Percentiles rank a stretch among this genome's conserved stretches.
Evolutionary conservation across 2,797 vertebrate species (phyloP).

Genomic region (Orestias chungarensis): DNA sequence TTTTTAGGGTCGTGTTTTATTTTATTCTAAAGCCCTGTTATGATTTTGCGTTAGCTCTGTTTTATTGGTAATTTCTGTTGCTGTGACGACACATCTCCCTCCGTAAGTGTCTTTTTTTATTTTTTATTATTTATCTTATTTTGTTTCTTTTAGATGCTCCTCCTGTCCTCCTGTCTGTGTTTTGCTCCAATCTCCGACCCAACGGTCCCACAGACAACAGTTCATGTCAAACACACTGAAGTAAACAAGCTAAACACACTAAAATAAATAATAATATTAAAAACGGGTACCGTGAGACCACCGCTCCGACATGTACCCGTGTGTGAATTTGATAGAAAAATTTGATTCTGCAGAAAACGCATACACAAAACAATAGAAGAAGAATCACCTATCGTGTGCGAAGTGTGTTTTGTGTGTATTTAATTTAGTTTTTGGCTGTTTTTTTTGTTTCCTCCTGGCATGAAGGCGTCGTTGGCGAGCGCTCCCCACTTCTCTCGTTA

Average conservation of each 20-base stretch:
- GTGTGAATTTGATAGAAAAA: too few relatives aligned
- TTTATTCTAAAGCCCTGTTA: conserved; percentile 58
- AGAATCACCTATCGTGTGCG: conserved; percentile 63
- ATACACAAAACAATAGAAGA: neutral
- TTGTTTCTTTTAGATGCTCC: conserved; percentile 28
- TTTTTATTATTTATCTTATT: conserved; percentile 1
- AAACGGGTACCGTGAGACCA: conserved; percentile 80
- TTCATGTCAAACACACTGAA: conserved; percentile 82
- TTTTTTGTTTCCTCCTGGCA: conserved; percentile 67
- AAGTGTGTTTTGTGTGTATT: conserved; percentile 65
- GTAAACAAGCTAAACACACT: conserved; percentile 60
- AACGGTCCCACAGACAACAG: conserved; percentile 67
- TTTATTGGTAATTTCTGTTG: conserved; percentile 53
- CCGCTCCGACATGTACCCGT: conserved; percentile 41
- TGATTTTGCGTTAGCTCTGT: conserved; percentile 59
- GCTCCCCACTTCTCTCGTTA: conserved; percentile 74
- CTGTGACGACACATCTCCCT: conserved; percentile 63
- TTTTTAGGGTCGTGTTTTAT: conserved; percentile 57
- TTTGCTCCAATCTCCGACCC: conserved; percentile 59
- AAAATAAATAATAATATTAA: conserved; percentile 69
- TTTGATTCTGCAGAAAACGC: conserved; percentile 69
- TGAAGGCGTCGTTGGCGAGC: conserved; percentile 68
- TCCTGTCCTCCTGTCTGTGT: conserved; percentile 49
- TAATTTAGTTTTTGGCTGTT: conserved; percentile 62
- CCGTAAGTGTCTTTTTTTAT: conserved; percentile 58